These are phyloP conservation scores for Drosophila ambigua DNA, from an alignment of 1,140 invertebrate genomes.

Conservation along the genomic window DNA sequence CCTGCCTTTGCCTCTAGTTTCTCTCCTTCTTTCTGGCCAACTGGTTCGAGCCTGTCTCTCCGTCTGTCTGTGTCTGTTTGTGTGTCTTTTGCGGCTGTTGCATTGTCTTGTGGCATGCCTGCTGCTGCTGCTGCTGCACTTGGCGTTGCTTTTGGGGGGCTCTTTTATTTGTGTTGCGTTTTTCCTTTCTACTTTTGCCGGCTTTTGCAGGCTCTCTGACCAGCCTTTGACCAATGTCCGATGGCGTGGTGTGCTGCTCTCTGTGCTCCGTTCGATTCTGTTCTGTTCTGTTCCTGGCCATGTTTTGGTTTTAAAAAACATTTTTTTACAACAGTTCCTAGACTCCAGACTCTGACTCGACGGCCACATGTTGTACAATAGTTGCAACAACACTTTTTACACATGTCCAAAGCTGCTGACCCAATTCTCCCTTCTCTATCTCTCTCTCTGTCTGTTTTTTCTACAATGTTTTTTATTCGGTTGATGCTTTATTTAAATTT, in stretches of 20 bases:
- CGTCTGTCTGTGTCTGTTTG: background rate
- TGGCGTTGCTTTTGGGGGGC: conserved; percentile 59
- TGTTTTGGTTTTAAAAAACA: conserved; percentile 61
- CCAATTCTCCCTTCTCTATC: conserved; percentile 58
- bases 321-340: conserved; percentile 27
- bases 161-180: conserved; percentile 9
- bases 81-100: conserved; percentile 46
- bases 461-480: background rate
- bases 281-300: conserved; percentile 38
- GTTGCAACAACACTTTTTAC: conserved; percentile 65
- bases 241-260: conserved; percentile 22
- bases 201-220: conserved; percentile 24
- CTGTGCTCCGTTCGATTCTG: conserved; percentile 34
- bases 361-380: conserved; percentile 57
- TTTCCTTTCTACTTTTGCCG: conserved; percentile 57
- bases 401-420: conserved; percentile 65
- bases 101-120: conserved; percentile 66
- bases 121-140: conserved; percentile 58
- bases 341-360: no score
- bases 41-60: conserved; percentile 34
- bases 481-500: conserved; percentile 16
- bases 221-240: conserved; percentile 54
- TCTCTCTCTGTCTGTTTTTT: conserved; percentile 16
- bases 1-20: background rate
- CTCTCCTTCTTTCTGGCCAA: conserved; percentile 32